These are phyloP conservation scores for Liopterus haemorrhoidalis DNA, from an alignment of 2,888 invertebrate genomes.

Conservation along the genomic window DNA sequence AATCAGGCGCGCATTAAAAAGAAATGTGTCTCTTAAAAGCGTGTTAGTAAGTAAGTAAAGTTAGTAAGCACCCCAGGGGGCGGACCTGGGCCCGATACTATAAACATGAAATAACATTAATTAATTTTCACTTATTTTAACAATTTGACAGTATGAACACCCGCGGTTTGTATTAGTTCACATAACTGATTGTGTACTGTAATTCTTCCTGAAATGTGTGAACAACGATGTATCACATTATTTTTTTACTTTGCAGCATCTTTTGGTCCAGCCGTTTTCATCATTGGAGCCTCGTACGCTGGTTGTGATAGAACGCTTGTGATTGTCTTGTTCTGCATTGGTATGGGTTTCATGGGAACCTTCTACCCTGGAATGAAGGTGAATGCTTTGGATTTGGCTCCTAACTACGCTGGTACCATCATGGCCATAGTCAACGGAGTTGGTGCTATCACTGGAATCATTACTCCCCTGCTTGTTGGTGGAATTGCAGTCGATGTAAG, in stretches of 20 bases:
- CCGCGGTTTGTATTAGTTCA: no score
- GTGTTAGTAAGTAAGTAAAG: no score
- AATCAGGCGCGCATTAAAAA: no score
- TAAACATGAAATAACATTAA: no score
- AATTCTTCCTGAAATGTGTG: no score
- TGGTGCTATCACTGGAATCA: conserved; percentile 56
- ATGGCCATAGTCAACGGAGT: conserved; percentile 60
- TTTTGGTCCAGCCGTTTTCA: conserved; percentile 56
- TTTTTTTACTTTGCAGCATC: conserved; percentile 55
- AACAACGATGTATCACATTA: no score
- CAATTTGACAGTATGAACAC: no score
- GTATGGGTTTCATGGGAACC: conserved; percentile 62
- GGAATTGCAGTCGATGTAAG: conserved; percentile 56
- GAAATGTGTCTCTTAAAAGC: no score
- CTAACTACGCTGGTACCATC: conserved; percentile 59
- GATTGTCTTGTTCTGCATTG: conserved; percentile 54
- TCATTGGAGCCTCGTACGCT: conserved; percentile 57
- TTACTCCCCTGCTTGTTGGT: conserved; percentile 56
- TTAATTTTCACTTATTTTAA: no score
- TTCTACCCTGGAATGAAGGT: conserved; percentile 65
- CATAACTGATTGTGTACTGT: no score
- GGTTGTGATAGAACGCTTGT: conserved; percentile 51
- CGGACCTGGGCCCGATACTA: no score
- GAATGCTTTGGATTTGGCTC: conserved; percentile 59
- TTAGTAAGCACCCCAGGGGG: no score